Conservation (phyloP, 2,113 vertebrate genomes). For the Melierax canorus region DNA sequence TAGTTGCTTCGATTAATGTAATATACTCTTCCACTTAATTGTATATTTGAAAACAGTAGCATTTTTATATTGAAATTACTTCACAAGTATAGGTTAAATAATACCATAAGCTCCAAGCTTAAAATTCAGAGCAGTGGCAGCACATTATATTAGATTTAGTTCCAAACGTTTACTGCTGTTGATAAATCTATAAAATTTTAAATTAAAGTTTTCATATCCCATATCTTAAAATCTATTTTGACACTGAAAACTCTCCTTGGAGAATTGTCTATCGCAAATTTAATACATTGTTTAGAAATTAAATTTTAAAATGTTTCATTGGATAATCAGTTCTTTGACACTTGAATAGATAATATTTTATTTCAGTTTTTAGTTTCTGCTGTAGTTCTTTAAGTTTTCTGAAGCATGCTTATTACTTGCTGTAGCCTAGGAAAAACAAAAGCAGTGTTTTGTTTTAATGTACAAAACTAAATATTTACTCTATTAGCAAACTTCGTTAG, state of each 20-base stretch:
- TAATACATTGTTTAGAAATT: neutral
- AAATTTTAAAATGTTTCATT: neutral
- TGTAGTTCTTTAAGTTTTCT: neutral
- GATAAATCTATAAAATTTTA: neutral
- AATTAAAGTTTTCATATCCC: neutral
- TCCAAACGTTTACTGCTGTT: neutral
- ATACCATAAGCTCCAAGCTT: neutral
- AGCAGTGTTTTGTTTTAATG: neutral
- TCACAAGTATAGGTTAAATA: neutral
- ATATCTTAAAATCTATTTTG: neutral
- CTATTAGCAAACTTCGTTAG: neutral
- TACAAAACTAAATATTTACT: neutral
- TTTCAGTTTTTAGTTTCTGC: neutral
- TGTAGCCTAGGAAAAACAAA: neutral
- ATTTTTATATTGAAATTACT: neutral
- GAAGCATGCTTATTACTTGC: neutral
- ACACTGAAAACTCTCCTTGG: neutral
- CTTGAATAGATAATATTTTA: neutral
- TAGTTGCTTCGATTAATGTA: neutral
- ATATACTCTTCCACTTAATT: constrained; percentile 7
- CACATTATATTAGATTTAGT: neutral
- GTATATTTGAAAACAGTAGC: neutral
- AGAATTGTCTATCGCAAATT: neutral
- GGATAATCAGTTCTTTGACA: neutral
- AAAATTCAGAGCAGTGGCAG: neutral